These are phyloP conservation scores for Agrochola macilenta DNA, from an alignment of 2,888 invertebrate genomes.

Conservation along the genomic window DNA sequence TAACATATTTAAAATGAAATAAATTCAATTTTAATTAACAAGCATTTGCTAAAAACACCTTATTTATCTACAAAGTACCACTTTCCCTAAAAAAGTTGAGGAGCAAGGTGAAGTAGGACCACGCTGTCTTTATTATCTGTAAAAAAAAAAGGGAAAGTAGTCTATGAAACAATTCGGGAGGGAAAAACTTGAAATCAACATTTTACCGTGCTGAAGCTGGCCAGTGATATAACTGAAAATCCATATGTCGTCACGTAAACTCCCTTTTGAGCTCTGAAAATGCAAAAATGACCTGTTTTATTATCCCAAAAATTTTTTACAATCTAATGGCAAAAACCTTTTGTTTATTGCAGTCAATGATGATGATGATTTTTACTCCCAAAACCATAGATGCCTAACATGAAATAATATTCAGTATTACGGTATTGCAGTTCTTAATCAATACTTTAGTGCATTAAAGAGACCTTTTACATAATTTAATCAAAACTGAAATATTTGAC, in stretches of 20 bases:
- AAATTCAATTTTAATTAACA: neutral
- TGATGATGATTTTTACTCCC: neutral
- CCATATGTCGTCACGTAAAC: slow-evolving; percentile 74
- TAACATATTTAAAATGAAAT: neutral
- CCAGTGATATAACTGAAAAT: slow-evolving; percentile 72
- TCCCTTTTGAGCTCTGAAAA: slow-evolving; percentile 72
- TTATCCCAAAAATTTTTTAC: no score
- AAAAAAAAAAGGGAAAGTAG: neutral
- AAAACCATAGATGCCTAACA: no score
- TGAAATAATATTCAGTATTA: no score
- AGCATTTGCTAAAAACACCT: neutral
- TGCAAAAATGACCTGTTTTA: neutral
- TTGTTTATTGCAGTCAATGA: no score
- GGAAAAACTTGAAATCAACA: neutral
- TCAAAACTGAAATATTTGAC: neutral
- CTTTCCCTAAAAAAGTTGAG: slow-evolving; percentile 66
- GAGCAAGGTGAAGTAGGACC: slow-evolving; percentile 75
- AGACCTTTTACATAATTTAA: no score
- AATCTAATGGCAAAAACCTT: no score
- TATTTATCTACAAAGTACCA: neutral
- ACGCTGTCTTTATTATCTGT: slow-evolving; percentile 75
- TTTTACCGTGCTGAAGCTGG: slow-evolving; percentile 69
- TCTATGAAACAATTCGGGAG: neutral
- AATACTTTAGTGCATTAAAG: no score
- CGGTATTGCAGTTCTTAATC: no score